Evolutionary conservation across 2,797 vertebrate species (phyloP), one percentile per base, ranked within the genome.

Genomic region (Spea hammondii): DNA sequence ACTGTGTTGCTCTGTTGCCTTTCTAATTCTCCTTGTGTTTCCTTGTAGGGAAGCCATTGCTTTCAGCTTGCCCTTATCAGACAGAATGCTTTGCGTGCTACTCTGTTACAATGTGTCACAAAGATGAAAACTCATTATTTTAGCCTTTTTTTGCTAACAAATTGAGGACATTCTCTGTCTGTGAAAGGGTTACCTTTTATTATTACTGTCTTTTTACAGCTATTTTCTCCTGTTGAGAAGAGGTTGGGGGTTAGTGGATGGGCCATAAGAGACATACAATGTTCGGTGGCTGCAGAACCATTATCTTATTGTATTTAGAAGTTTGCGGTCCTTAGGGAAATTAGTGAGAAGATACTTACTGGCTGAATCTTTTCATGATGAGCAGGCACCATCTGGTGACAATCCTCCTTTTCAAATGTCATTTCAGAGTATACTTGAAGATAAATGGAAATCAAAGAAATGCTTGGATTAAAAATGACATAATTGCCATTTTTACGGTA

Each of bases 331-430:
- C 75, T 77, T 59, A 45, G 79, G 79, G 80, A 82, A 82, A 82
- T 82, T 82, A 82, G 65, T 48, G 75, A 62, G 74, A 45, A 44
- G 74, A 81, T 77, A 67, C 69, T 77, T 70, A 73, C 70, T 48
- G 75, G 79, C 79, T 73, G 75, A 77, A 59, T 74, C 80, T 74
- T 82, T 77, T 82, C 80, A 82, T 78, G 80, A 78, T 82, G 80
- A 82, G 70, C 75, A 82, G 75, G 69, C 70, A 82, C 80, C 80
- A 82, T 82, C 70, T 82, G 80, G 80, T 74, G 80, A 82, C 80
- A 78, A 65, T 47, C 70, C 75, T 72, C 75, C 71, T 70, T 74
- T 74, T 78, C 80, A 82, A 82, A 82, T 82, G 80, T 78, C 80
- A 78, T 73, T 70, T 77, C 70, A 50, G 72, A 77, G 75, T 69